Conservation (phyloP, 2,888 invertebrate species). For the Lasiommata megera region DNA sequence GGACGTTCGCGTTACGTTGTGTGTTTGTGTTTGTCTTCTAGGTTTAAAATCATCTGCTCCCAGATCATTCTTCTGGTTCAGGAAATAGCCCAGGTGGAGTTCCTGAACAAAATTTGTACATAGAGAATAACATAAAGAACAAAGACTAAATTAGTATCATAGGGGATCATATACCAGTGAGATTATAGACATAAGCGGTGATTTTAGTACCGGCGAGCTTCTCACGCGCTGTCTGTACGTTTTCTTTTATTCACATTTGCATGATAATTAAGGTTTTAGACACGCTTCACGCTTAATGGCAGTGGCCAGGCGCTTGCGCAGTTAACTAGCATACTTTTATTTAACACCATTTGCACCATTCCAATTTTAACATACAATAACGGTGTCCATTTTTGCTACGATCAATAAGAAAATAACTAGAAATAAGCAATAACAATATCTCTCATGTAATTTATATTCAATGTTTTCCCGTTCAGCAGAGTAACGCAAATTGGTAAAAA, state of each 20-base stretch:
- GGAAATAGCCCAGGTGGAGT: conserved; percentile 73
- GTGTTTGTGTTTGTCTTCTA: conserved; percentile 73
- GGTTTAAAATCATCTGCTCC: conserved; percentile 81
- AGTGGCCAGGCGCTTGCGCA: conserved; percentile 18
- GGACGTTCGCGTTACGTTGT: conserved; percentile 62
- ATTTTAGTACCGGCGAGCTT: conserved; percentile 76
- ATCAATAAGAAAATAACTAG: neutral
- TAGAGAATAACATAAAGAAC: conserved; percentile 70
- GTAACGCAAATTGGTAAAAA: too few relatives aligned
- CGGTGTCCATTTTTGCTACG: neutral
- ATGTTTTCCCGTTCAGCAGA: too few relatives aligned
- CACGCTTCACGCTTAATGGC: conserved; percentile 32
- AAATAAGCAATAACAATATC: too few relatives aligned
- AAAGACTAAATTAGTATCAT: conserved; percentile 79
- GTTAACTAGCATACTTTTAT: neutral
- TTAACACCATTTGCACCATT: neutral
- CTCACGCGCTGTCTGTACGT: conserved; percentile 73
- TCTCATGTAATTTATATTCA: too few relatives aligned
- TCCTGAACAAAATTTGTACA: conserved; percentile 72
- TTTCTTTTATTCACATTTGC: conserved; percentile 59
- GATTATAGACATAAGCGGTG: conserved; percentile 79
- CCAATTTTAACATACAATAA: neutral
- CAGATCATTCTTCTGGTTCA: conserved; percentile 81
- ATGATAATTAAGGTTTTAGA: conserved; percentile 47
- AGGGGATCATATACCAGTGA: conserved; percentile 76